Base-by-base conservation (phyloP, 2,888 invertebrate genomes). In the Dasypogon diadema region DNA sequence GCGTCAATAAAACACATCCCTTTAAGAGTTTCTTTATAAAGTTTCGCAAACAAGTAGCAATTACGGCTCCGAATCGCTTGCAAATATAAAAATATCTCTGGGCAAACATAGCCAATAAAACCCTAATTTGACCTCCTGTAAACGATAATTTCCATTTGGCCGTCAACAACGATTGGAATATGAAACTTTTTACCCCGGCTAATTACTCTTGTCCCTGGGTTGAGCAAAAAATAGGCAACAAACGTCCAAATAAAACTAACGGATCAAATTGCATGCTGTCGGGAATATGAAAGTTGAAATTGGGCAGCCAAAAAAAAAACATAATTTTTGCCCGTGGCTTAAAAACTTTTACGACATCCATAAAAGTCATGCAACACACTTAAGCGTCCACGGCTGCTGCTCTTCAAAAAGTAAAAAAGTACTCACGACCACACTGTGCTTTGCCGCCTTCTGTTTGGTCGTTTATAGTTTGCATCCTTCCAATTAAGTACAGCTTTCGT, bases 391-490 rank as follows among this genome's bases (percentile, higher is more conserved):
- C 26, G 58, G 16, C 56, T n/a, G n/a, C n/a, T n/a, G 56, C 56
- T 42, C 34, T 37, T 16, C 14, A 51, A 18, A 51, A 51, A 51
- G 18, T 18, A 21, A 14, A 0, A 51, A 51, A 51, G 16, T 18
- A 10, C 12, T 2, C n/a, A n/a, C 26, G 34, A 1, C 24, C 60
- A 8, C 60, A 60, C 21, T 60, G 60, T 60, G 34, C 60, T 21
- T 60, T 34, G 34, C 60, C 3, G 37, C 34, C 5, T 5, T 18
- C n/a, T 60, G 21, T 60, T 14, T 30, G 18, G 34, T 14, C 2
- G 34, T 60, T 60, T 60, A 60, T 60, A 37, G 26, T 60, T 60
- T 60, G 60, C 60, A 60, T 60, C 60, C 60, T 60, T 37, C 42
- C 60, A 34, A 60, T 60, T 60, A 60, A 60, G 12, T 60, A 37